Evolutionary conservation across 2,888 invertebrate species (phyloP).

Genomic region (Hemistola chrysoprasaria): DNA sequence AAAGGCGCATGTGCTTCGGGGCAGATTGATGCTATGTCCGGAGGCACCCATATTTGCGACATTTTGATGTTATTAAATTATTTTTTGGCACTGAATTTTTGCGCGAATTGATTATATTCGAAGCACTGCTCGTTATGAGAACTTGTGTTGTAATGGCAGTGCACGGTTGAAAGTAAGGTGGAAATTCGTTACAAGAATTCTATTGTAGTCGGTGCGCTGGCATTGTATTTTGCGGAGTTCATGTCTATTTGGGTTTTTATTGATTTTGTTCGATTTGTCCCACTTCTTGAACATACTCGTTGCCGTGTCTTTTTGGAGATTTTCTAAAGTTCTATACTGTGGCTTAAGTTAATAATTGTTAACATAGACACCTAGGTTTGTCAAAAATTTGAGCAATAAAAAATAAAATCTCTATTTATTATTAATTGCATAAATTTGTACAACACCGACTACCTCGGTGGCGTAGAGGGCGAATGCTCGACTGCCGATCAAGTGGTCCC

Average conservation of each 20-base stretch:
- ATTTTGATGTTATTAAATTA: slow-evolving; percentile 30
- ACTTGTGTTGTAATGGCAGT: slow-evolving; percentile 17
- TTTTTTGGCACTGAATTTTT: slow-evolving; percentile 1
- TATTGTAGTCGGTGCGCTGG: slow-evolving; percentile 4
- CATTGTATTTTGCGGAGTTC: background rate
- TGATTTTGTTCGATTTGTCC: background rate
- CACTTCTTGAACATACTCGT: background rate
- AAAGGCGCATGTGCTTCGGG: slow-evolving; percentile 71
- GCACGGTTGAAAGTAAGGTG: slow-evolving; percentile 26
- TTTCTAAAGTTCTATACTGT: no score
- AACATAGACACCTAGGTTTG: no score
- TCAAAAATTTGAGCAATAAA: no score
- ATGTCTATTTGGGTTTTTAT: background rate
- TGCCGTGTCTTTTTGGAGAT: no score
- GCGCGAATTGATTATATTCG: background rate
- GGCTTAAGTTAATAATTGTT: no score
- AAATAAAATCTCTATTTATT: no score
- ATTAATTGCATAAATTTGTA: no score
- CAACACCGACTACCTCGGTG: no score
- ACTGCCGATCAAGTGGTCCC: no score
- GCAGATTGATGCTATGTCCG: slow-evolving; percentile 80
- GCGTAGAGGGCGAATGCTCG: no score
- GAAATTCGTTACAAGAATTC: slow-evolving; percentile 9
- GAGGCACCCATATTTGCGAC: slow-evolving; percentile 77
- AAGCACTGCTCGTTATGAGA: slow-evolving; percentile 21